These are phyloP conservation scores for Brachylomia viminalis DNA, from an alignment of 2,888 invertebrate species.

Conservation along the genomic window DNA sequence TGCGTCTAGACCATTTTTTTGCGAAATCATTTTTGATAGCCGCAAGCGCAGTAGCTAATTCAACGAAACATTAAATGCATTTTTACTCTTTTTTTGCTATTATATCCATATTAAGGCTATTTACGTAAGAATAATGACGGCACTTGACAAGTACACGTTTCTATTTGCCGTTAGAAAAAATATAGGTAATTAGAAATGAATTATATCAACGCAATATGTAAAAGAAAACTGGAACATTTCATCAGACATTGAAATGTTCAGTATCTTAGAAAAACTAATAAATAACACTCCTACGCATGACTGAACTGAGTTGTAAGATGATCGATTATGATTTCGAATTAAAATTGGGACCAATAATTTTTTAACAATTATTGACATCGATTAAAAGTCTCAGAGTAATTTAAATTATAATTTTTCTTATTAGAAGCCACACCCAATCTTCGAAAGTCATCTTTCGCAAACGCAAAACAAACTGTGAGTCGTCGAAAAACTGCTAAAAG, in stretches of 20 bases:
- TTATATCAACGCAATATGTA: not conserved
- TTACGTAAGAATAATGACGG: constrained; percentile 22
- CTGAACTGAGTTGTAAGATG: constrained; percentile 33
- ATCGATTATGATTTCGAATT: constrained; percentile 42
- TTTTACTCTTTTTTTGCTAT: constrained; percentile 38
- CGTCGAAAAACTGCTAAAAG: constrained; percentile 75
- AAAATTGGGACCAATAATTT: constrained; percentile 35
- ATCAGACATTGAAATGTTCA: not conserved
- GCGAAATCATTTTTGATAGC: constrained; percentile 53
- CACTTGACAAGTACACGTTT: constrained; percentile 9
- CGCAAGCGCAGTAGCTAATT: constrained; percentile 54
- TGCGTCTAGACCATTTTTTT: constrained; percentile 65
- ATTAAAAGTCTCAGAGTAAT: constrained; percentile 21
- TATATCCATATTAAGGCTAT: constrained; percentile 23
- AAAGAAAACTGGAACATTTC: constrained; percentile 27
- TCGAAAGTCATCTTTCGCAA: constrained; percentile 73
- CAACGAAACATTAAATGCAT: constrained; percentile 27
- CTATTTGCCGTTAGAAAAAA: constrained; percentile 6
- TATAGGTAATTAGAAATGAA: constrained; percentile 6
- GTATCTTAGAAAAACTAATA: constrained; percentile 18
- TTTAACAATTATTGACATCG: constrained; percentile 35
- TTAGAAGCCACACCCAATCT: constrained; percentile 52
- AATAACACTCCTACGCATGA: constrained; percentile 39
- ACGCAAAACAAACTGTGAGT: constrained; percentile 68
- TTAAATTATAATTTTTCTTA: constrained; percentile 42